Base-by-base conservation (phyloP, 2,113 vertebrate species). In the Oryzias woworae region DNA sequence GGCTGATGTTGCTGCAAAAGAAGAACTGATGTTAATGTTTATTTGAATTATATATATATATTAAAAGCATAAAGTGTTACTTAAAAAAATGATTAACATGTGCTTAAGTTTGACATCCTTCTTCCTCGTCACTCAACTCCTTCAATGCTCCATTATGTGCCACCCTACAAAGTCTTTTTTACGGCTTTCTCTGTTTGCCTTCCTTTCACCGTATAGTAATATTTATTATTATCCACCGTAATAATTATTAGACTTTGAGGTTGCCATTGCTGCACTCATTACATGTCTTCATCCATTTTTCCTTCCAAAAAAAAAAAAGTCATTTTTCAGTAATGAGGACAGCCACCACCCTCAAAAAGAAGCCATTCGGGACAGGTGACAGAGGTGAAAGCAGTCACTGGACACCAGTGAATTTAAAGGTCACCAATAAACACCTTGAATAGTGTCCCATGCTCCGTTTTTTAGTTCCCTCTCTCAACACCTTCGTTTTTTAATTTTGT, bases 131-230 rank as follows among this genome's bases (percentile, higher is more conserved):
- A 36, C 31, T 2, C 23, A 49, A 45, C 52, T 73, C 48, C 62
- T 79, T 79, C 56, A 46, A 43, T 43, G 49, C 46, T 23, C 63
- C 61, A 70, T 70, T 77, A 66, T 79, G 70, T 57, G 22, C 24
- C 14, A 41, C 43, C 45, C 57, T 81, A 64, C 67, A 68, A 79
- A 58, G 15, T 3, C 42, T 18, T 5, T 79, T 76, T 62, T 66
- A 71, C 73, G 48, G 14, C 44, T 55, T 26, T 50, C 44, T 74
- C 49, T 41, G 24, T 61, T 28, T 60, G 49, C 10, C 47, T 71
- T 44, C 17, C 22, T 57, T 47, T 5, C 20, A 1, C 66, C 62
- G 51, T 53, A 61, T 62, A 20, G 20, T 20, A 20, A 20, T 20
- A 20, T 20, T 20, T 20, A 20, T 20, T 20, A 20, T 20, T 20